Base-by-base conservation (phyloP, 2,888 invertebrate genomes). In the Pegoplata infirma region DNA sequence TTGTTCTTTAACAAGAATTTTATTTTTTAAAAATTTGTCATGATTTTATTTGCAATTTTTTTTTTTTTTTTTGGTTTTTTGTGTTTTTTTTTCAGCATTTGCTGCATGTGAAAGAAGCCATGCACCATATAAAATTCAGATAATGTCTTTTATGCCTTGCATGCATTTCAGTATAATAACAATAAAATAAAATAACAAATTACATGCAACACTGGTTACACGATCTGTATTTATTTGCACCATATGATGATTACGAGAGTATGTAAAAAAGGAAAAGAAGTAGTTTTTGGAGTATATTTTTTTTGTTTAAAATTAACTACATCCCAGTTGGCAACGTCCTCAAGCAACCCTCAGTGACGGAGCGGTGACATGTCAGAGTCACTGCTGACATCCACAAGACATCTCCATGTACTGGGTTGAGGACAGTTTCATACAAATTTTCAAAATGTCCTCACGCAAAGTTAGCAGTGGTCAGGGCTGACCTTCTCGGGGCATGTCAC, bases 131-230 rank as follows among this genome's bases (percentile, higher is more conserved):
- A 73, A 73, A 63, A 68, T 63, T 58, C 61, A 72, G 74, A 72
- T 75, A 75, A 56, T 79, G 79, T 75, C 79, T 59, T 79, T 72
- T 68, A 36, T 66, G 55, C 46, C 73, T 81, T 58, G 81, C 81
- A 78, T 81, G 81, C 82, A 84, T 85, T 74, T 61, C 23, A 55
- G 67, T 78, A 78, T 73, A 77, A 86, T 86, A 86, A 86, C 85
- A 86, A 86, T 86, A 86, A 86, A 86, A 86, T 86, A 84, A 86
- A 86, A 84, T 85, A 86, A 86, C 86, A 86, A 86, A 86, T 85
- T 85, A 86, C 86, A 86, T 86, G 86, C 86, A 85, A 86, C 85
- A 85, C 84, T 84, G 86, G 84, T 82, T 82, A 84, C 82, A 81
- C 82, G 76, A 76, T 80, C 74, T 68, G 61, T 75, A 63, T 64